Percentiles rank a stretch among this genome's conserved stretches.
Conservation (phyloP, 2,797 vertebrate genomes). For the Megaceryle alcyon region DNA sequence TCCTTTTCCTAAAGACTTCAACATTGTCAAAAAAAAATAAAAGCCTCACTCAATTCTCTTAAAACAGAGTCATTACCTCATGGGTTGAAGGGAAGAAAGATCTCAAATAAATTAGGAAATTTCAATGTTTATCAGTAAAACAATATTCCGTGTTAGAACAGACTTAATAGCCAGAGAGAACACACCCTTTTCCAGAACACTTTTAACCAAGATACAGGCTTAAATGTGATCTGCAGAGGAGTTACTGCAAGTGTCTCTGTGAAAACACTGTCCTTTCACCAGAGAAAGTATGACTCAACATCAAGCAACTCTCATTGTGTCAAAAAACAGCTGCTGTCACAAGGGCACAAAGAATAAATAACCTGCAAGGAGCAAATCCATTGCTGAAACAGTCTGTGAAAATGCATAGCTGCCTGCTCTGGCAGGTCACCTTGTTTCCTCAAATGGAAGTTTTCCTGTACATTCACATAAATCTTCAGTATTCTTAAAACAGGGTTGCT, state of each 20-base stretch:
- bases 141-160: not conserved
- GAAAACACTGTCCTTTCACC: not conserved
- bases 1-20: not conserved
- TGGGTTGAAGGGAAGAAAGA: not conserved
- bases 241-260: not conserved
- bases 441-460: not conserved
- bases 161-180: not conserved
- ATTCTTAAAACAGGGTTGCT: not conserved
- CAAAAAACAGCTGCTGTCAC: not conserved
- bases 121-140: not conserved
- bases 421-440: constrained; percentile 34
- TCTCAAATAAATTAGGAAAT: not conserved
- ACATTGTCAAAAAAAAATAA: not conserved
- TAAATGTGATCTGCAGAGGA: not conserved
- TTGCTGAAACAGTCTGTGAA: not conserved
- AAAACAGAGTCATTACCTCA: not conserved
- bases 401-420: not conserved
- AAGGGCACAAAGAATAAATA: not conserved
- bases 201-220: not conserved
- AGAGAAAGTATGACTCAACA: not conserved
- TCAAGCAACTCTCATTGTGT: not conserved
- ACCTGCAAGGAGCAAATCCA: not conserved
- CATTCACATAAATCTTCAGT: not conserved
- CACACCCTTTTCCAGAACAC: not conserved
- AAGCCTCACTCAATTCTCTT: not conserved